phyloP scores from a whole-genome alignment of 2,888 invertebrate genomes.

The Halictus ligatus region DNA sequence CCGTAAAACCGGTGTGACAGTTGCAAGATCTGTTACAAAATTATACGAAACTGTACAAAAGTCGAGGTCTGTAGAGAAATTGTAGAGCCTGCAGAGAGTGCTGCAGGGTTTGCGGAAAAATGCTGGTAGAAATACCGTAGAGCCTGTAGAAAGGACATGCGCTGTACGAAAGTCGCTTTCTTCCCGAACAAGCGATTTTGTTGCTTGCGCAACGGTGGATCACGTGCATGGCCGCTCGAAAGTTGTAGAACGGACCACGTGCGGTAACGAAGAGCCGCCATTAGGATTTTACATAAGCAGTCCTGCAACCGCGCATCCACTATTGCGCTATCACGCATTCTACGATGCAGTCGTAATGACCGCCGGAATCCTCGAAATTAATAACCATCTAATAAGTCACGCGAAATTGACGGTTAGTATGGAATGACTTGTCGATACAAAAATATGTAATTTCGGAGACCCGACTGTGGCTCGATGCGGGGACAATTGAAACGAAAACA shows the following conservation, averaged over 20 bases:
- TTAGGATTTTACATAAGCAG: constrained; percentile 29
- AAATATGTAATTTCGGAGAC: not conserved
- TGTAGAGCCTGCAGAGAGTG: not conserved
- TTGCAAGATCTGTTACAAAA: too few relatives aligned
- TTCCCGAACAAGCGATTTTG: constrained; percentile 11
- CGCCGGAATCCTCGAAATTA: not conserved
- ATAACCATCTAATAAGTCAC: not conserved
- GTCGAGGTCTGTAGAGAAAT: not conserved
- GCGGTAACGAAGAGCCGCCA: constrained; percentile 23
- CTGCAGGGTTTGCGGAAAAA: not conserved
- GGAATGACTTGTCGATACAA: not conserved
- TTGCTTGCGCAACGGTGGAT: constrained; percentile 17
- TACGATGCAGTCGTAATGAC: constrained; percentile 68
- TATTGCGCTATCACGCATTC: constrained; percentile 69
- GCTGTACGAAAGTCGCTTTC: constrained; percentile 13
- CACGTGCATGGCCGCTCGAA: constrained; percentile 16
- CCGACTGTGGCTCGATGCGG: not conserved
- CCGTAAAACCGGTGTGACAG: too few relatives aligned
- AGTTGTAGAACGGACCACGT: constrained; percentile 1
- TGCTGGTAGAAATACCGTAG: not conserved
- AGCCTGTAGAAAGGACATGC: not conserved
- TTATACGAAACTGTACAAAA: too few relatives aligned
- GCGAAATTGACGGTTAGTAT: not conserved
- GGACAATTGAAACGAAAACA: not conserved
- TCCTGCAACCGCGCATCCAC: constrained; percentile 29